These are phyloP conservation scores for Heteropelma amictum DNA, from an alignment of 2,888 invertebrate genomes.

Conservation along the genomic window DNA sequence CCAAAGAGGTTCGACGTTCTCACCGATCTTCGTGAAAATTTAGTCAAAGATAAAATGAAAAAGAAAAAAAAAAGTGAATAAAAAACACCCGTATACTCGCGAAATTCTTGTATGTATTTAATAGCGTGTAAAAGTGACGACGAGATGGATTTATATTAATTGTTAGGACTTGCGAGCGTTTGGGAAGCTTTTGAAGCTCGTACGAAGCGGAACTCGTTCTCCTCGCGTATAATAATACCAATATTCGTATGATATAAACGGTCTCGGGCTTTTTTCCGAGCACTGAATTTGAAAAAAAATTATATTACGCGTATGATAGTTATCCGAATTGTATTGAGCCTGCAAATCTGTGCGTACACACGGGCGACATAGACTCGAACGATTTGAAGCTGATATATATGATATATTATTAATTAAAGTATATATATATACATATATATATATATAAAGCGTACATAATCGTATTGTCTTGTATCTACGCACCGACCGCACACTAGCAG, in stretches of 20 bases:
- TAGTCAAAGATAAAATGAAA: slow-evolving; percentile 18
- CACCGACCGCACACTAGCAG: slow-evolving; percentile 37
- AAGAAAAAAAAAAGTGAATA: background rate
- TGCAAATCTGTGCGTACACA: too few relatives aligned
- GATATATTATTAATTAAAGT: slow-evolving; percentile 7
- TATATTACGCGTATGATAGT: too few relatives aligned
- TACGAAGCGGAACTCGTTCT: slow-evolving; percentile 54
- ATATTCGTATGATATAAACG: too few relatives aligned
- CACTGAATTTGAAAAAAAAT: too few relatives aligned
- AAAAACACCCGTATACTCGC: background rate
- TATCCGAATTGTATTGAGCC: too few relatives aligned
- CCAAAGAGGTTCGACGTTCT: slow-evolving; percentile 9
- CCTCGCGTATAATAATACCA: slow-evolving; percentile 46
- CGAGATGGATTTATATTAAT: background rate
- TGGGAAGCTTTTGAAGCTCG: slow-evolving; percentile 43
- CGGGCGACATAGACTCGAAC: too few relatives aligned
- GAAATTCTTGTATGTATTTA: too few relatives aligned
- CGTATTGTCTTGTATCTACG: slow-evolving; percentile 35
- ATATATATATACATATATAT: background rate
- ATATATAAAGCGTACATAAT: background rate
- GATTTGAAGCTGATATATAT: too few relatives aligned
- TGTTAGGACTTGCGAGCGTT: slow-evolving; percentile 35
- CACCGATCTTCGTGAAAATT: background rate
- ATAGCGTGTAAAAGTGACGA: background rate
- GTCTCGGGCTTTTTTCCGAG: too few relatives aligned